Percentiles rank a stretch among this genome's conserved stretches.
These are phyloP conservation scores for Nasonia giraulti DNA, from an alignment of 1,140 invertebrate genomes.

Conservation along the genomic window DNA sequence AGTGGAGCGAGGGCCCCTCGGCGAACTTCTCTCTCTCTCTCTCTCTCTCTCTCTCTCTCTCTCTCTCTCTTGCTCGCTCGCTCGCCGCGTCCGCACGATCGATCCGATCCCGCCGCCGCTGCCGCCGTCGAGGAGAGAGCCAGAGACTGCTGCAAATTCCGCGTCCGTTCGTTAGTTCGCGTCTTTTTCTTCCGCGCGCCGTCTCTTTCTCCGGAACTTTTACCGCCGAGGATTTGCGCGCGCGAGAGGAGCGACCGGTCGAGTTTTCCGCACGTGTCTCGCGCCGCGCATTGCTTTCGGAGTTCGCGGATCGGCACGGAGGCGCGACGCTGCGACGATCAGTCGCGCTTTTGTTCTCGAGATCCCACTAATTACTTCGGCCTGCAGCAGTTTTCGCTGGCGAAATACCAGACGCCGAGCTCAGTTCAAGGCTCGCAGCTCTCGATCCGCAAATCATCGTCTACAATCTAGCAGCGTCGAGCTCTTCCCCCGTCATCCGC, in stretches of 20 bases:
- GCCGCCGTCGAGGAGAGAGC: too few species aligned
- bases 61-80: not conserved
- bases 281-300: too few species aligned
- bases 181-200: not conserved
- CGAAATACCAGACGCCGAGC: not conserved
- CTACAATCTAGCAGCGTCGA: not conserved
- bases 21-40: constrained; percentile 22
- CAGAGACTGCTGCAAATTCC: not conserved
- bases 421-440: not conserved
- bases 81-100: constrained; percentile 41
- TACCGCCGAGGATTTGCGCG: too few species aligned
- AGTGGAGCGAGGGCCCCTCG: constrained; percentile 1
- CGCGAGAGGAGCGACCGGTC: too few species aligned
- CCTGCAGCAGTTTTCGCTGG: not conserved
- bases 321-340: too few species aligned
- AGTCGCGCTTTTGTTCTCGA: not conserved
- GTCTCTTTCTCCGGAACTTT: too few species aligned
- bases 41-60: not conserved
- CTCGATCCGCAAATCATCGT: constrained; percentile 14
- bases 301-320: too few species aligned
- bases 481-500: constrained; percentile 32
- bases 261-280: too few species aligned
- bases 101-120: constrained; percentile 32
- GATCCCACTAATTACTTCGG: not conserved
- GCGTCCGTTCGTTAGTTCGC: not conserved